Evolutionary conservation across 1,140 invertebrate genomes (phyloP).

Genomic region (Drosophila obscura): DNA sequence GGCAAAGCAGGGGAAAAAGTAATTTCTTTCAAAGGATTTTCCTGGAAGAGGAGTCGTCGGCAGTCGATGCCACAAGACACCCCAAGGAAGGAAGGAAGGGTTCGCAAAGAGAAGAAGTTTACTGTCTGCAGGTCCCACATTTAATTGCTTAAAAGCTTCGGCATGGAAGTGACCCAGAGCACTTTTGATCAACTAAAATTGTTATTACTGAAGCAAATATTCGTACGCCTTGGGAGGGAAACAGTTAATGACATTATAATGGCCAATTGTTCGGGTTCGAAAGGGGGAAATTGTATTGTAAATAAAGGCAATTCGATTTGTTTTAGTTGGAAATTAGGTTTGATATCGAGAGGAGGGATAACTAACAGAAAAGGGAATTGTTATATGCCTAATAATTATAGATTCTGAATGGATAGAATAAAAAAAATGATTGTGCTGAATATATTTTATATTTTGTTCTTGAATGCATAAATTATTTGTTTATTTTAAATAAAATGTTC

Average conservation of each 20-base stretch:
- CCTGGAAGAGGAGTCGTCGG: constrained; percentile 54
- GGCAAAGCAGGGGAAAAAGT: constrained; percentile 41
- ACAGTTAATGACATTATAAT: constrained; percentile 75
- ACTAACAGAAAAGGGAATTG: constrained; percentile 11
- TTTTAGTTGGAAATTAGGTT: constrained; percentile 30
- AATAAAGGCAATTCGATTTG: constrained; percentile 42
- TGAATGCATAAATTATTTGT: too few relatives aligned
- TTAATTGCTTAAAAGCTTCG: constrained; percentile 68
- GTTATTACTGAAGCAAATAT: constrained; percentile 46
- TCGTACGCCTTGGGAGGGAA: constrained; percentile 10
- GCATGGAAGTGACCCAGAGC: constrained; percentile 30
- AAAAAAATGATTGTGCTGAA: neutral
- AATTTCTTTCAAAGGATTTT: constrained; percentile 58
- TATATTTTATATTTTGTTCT: too few relatives aligned
- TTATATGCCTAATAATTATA: constrained; percentile 7
- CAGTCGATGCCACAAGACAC: neutral
- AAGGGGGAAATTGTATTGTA: constrained; percentile 25
- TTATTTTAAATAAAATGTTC: too few relatives aligned
- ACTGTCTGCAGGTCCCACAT: constrained; percentile 40
- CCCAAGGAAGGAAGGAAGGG: constrained; percentile 15
- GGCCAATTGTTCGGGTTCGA: constrained; percentile 39
- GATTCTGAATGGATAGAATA: neutral
- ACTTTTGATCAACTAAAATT: constrained; percentile 66
- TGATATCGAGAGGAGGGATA: neutral
- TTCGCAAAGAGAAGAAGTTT: neutral